phyloP scores from a whole-genome alignment of 2,113 vertebrate species.

The Myotis yumanensis region DNA sequence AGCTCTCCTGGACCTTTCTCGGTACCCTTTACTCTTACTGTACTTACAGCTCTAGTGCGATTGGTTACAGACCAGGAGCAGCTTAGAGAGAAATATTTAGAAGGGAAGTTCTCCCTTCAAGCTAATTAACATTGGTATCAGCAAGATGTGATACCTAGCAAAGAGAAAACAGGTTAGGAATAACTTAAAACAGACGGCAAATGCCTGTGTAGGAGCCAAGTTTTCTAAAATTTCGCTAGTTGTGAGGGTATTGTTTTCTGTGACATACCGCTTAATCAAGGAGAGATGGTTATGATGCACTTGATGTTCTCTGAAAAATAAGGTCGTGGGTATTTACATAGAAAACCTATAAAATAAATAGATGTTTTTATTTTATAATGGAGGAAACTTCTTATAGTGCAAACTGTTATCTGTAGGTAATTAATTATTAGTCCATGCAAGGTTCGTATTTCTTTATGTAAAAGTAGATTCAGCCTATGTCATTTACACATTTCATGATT shows the following conservation, averaged over 20 bases:
- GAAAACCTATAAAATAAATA: background rate
- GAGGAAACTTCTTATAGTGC: background rate
- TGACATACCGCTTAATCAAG: background rate
- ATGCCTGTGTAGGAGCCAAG: background rate
- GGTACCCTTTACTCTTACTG: background rate
- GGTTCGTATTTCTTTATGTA: background rate
- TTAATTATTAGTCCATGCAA: background rate
- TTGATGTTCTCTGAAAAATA: background rate
- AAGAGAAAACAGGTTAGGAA: background rate
- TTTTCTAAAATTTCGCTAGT: background rate
- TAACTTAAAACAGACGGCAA: background rate
- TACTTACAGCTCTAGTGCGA: background rate
- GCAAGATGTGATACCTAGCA: background rate
- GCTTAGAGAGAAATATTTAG: background rate
- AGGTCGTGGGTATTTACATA: background rate
- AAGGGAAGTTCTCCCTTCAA: background rate
- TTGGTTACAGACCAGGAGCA: background rate
- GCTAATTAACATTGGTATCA: background rate
- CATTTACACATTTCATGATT: slow-evolving; percentile 3
- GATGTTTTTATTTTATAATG: background rate
- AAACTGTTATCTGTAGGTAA: background rate
- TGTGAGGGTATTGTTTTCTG: background rate
- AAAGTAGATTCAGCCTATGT: background rate
- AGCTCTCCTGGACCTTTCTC: background rate
- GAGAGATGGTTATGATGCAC: background rate